Evolutionary conservation across 2,797 vertebrate species (phyloP).

Genomic region (Lutjanus argentimaculatus): DNA sequence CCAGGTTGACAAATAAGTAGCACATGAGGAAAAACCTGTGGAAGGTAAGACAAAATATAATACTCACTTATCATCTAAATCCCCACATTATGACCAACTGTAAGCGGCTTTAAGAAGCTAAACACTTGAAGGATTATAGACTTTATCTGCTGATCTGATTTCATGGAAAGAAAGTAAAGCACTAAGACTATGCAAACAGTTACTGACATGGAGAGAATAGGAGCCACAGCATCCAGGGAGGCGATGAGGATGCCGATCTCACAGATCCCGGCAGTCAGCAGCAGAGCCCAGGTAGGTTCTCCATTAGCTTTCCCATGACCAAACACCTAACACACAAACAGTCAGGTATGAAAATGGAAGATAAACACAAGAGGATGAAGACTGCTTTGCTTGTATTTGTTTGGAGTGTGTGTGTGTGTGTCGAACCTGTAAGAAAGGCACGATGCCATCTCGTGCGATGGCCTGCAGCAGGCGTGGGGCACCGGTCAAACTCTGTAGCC

Average conservation of each 20-base stretch:
- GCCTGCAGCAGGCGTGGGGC: conserved; percentile 95
- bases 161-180: conserved; percentile 13
- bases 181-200: background rate
- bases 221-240: conserved; percentile 95
- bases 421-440: conserved; percentile 94
- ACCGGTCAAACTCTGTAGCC: conserved; percentile 95
- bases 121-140: conserved; percentile 25
- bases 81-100: conserved; percentile 30
- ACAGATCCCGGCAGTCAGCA: conserved; percentile 94
- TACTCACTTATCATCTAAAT: conserved; percentile 23
- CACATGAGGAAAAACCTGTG: conserved; percentile 98
- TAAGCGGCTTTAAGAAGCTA: conserved; percentile 19
- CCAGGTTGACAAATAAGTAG: conserved; percentile 97
- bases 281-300: conserved; percentile 96
- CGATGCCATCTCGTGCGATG: conserved; percentile 94
- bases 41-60: background rate
- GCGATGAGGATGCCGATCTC: conserved; percentile 97
- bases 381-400: background rate
- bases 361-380: background rate
- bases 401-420: background rate
- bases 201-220: conserved; percentile 96
- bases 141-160: conserved; percentile 24
- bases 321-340: conserved; percentile 88
- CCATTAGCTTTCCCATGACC: conserved; percentile 97
- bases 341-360: background rate